These are phyloP conservation scores for Coelopa pilipes DNA, from an alignment of 2,888 invertebrate species.

Conservation along the genomic window DNA sequence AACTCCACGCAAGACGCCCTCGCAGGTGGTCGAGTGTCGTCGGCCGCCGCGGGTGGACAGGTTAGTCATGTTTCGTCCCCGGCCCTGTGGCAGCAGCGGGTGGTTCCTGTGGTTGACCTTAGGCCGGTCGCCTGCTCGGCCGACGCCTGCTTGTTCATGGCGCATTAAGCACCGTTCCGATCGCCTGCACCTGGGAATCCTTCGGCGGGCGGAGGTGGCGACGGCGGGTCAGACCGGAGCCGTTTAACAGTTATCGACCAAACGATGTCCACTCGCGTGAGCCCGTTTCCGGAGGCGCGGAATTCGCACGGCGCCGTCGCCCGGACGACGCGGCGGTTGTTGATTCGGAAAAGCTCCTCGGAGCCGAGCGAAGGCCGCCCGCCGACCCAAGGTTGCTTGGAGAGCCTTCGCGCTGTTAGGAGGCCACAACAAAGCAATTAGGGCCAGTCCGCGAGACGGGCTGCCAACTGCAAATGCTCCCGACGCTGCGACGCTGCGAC, in stretches of 20 bases:
- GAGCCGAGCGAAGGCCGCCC: conserved; percentile 33
- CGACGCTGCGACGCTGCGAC: too few relatives aligned
- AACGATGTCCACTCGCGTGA: conserved; percentile 59
- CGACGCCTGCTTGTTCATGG: neutral
- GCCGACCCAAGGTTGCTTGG: conserved; percentile 52
- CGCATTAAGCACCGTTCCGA: neutral
- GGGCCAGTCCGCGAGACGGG: conserved; percentile 1
- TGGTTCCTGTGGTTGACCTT: too few relatives aligned
- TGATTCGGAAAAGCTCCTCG: conserved; percentile 44
- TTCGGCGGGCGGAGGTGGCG: neutral
- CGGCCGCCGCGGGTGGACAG: too few relatives aligned
- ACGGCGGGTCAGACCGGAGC: neutral
- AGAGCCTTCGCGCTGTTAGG: conserved; percentile 46
- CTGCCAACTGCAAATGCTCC: neutral
- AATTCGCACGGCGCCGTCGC: conserved; percentile 41
- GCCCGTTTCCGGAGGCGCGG: neutral
- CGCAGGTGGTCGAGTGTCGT: too few relatives aligned
- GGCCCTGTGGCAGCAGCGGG: too few relatives aligned
- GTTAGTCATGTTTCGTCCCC: too few relatives aligned
- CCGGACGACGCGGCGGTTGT: conserved; percentile 48
- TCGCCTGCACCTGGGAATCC: neutral
- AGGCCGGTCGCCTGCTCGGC: too few relatives aligned
- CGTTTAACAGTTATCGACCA: conserved; percentile 59
- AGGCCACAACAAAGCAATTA: conserved; percentile 45
- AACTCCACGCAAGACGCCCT: too few relatives aligned